These are phyloP conservation scores for Netelia melanura DNA, from an alignment of 2,888 invertebrate genomes.

Conservation along the genomic window DNA sequence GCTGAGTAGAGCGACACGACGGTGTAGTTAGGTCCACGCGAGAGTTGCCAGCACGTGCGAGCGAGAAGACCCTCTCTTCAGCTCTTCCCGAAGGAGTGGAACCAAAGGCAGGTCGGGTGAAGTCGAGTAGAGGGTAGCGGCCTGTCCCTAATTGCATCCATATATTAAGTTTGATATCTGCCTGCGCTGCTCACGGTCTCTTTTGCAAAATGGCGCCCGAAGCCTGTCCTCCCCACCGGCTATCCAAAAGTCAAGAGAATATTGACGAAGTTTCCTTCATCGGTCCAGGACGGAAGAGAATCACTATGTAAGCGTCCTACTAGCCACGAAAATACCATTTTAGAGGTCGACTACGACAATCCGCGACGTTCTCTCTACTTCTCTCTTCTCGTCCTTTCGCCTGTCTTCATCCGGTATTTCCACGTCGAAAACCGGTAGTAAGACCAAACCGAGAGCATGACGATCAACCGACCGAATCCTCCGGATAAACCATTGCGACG, in stretches of 20 bases:
- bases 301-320: not conserved
- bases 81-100: not conserved
- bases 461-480: conserved; percentile 38
- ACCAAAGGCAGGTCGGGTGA: conserved; percentile 34
- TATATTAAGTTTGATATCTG: conserved; percentile 83
- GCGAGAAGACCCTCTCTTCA: conserved; percentile 7
- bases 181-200: conserved; percentile 75
- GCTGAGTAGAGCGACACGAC: conserved; percentile 36
- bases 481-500: conserved; percentile 32
- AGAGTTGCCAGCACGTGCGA: conserved; percentile 22
- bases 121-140: conserved; percentile 59
- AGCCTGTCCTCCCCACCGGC: conserved; percentile 53
- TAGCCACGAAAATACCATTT: conserved; percentile 20
- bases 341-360: not conserved
- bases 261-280: conserved; percentile 79
- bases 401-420: conserved; percentile 7
- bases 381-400: conserved; percentile 18
- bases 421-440: not conserved
- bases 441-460: not conserved
- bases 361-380: not conserved
- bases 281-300: not conserved
- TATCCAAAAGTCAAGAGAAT: conserved; percentile 70
- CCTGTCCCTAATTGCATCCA: conserved; percentile 83
- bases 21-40: conserved; percentile 50
- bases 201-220: conserved; percentile 20